Conservation (phyloP, 2,797 vertebrate species). For the Sebastes hubbsi region DNA sequence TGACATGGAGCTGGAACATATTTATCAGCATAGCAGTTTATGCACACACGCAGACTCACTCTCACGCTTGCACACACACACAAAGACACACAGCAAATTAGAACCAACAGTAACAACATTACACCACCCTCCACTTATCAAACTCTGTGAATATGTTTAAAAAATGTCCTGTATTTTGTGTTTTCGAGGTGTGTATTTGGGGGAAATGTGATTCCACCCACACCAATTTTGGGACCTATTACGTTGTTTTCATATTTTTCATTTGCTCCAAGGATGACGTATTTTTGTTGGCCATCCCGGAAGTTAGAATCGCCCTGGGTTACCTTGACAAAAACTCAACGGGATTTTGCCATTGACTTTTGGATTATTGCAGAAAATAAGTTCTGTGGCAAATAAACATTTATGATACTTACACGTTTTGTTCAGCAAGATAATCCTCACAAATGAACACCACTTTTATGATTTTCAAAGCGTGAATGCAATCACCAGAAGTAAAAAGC, state of each 20-base stretch:
- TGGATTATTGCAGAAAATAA: too few species aligned
- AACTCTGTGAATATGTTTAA: background rate
- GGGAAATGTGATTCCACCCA: background rate
- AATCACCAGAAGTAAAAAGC: too few species aligned
- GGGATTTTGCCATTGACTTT: too few species aligned
- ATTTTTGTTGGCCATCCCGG: too few species aligned
- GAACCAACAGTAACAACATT: constrained; percentile 26
- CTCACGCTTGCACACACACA: background rate
- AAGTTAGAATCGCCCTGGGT: too few species aligned
- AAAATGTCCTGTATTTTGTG: background rate
- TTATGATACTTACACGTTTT: too few species aligned
- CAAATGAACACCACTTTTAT: too few species aligned
- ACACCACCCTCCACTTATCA: constrained; percentile 17
- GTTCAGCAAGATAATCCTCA: too few species aligned
- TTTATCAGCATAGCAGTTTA: constrained; percentile 66
- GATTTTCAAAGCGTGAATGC: too few species aligned
- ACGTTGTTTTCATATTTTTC: background rate
- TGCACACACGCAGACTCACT: background rate
- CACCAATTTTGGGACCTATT: background rate
- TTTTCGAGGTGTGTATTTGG: background rate
- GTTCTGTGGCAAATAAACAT: too few species aligned
- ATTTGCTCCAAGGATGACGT: too few species aligned
- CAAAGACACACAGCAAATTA: constrained; percentile 29
- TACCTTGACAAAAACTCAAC: too few species aligned
- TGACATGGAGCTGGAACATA: constrained; percentile 61